Evolutionary conservation across 2,113 vertebrate genomes (phyloP).

Genomic region (Psettodes erumei): DNA sequence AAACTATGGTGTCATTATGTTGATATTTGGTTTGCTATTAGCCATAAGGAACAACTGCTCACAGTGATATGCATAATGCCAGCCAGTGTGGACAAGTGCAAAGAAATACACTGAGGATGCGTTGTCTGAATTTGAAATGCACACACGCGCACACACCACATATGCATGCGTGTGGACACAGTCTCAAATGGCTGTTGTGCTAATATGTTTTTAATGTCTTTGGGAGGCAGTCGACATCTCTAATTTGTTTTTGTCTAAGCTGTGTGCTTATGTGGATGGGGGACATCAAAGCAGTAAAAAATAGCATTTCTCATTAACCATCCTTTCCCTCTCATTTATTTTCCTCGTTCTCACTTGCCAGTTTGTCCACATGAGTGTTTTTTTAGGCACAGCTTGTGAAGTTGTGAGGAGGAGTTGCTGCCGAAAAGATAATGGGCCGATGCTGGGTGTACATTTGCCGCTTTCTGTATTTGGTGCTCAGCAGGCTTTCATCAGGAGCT

Average conservation of each 20-base stretch:
- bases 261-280: slow-evolving; percentile 83
- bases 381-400: slow-evolving; percentile 77
- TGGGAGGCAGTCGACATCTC: slow-evolving; percentile 83
- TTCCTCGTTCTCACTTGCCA: slow-evolving; percentile 76
- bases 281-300: slow-evolving; percentile 86
- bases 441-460: slow-evolving; percentile 52
- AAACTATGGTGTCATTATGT: slow-evolving; percentile 76
- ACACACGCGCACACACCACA: slow-evolving; percentile 36
- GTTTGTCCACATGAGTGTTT: slow-evolving; percentile 77
- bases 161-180: slow-evolving; percentile 64
- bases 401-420: slow-evolving; percentile 73
- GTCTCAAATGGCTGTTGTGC: slow-evolving; percentile 80
- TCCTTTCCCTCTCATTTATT: slow-evolving; percentile 85
- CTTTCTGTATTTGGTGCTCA: slow-evolving; percentile 43
- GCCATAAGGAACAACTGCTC: slow-evolving; percentile 73
- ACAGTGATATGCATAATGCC: slow-evolving; percentile 67
- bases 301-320: slow-evolving; percentile 87
- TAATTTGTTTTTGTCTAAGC: slow-evolving; percentile 88
- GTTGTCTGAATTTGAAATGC: slow-evolving; percentile 64
- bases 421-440: slow-evolving; percentile 66
- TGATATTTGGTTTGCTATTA: slow-evolving; percentile 76
- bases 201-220: slow-evolving; percentile 90
- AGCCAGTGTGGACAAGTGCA: slow-evolving; percentile 62
- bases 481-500: slow-evolving; percentile 54
- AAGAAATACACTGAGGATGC: slow-evolving; percentile 50